These are phyloP conservation scores for Acromyrmex heyeri DNA, from an alignment of 1,140 invertebrate genomes.

Conservation along the genomic window DNA sequence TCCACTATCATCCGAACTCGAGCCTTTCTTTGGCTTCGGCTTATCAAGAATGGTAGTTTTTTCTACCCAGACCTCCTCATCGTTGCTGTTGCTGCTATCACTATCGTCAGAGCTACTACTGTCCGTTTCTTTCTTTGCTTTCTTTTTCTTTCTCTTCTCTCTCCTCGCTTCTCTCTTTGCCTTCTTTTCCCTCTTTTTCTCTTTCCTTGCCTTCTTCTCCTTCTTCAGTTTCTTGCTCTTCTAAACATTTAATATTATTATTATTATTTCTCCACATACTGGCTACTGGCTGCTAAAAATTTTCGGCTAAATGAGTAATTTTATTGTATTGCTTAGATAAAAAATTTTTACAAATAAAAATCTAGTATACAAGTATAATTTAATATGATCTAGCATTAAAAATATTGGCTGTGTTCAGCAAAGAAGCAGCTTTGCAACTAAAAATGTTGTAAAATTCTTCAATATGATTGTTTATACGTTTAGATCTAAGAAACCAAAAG, in stretches of 20 bases:
- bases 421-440: too few species aligned
- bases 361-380: too few species aligned
- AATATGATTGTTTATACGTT: too few species aligned
- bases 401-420: too few species aligned
- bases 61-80: slow-evolving; percentile 90
- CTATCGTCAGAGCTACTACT: slow-evolving; percentile 77
- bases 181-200: slow-evolving; percentile 86
- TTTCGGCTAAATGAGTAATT: too few species aligned
- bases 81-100: slow-evolving; percentile 65
- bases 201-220: slow-evolving; percentile 85
- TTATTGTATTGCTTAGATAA: too few species aligned
- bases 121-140: slow-evolving; percentile 82
- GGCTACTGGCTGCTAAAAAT: too few species aligned
- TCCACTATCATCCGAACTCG: slow-evolving; percentile 85
- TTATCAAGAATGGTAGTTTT: slow-evolving; percentile 85
- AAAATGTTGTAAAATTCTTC: too few species aligned
- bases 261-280: not conserved
- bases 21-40: slow-evolving; percentile 74
- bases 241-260: slow-evolving; percentile 29
- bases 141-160: slow-evolving; percentile 81
- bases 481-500: too few species aligned
- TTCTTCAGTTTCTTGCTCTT: slow-evolving; percentile 85
- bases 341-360: too few species aligned
- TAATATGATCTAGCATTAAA: too few species aligned
- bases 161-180: slow-evolving; percentile 84